A percentile compares a stretch with the other conserved stretches of the same genome.
These are phyloP conservation scores for Calliphora vomitoria DNA, from an alignment of 2,888 invertebrate genomes.

Conservation along the genomic window DNA sequence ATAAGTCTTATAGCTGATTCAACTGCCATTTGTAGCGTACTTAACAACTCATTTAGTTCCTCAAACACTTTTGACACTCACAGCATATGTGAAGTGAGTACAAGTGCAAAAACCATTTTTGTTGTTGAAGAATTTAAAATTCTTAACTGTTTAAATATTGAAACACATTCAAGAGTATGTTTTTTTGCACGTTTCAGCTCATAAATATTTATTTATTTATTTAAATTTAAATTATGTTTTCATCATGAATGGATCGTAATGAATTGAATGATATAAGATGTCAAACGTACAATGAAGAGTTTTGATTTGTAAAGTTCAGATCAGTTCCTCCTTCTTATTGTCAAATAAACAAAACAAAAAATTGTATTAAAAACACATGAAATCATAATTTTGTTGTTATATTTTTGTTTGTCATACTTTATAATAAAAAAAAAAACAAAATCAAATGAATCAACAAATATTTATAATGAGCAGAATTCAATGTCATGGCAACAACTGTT, in stretches of 20 bases:
- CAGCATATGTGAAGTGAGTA: neutral
- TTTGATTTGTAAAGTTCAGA: slow-evolving; percentile 4
- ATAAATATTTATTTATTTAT: slow-evolving; percentile 12
- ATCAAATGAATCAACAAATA: slow-evolving; percentile 10
- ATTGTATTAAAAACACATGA: neutral
- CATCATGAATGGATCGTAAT: slow-evolving; percentile 8
- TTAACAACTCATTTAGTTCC: slow-evolving; percentile 4
- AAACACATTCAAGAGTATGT: neutral
- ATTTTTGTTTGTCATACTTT: slow-evolving; percentile 7
- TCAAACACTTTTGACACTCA: slow-evolving; percentile 3
- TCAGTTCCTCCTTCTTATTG: slow-evolving; percentile 11
- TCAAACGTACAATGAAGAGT: neutral
- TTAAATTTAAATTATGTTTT: neutral
- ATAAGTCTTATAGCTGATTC: no score
- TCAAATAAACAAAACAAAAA: neutral
- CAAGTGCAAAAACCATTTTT: neutral
- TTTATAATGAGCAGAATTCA: neutral
- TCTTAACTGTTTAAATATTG: neutral
- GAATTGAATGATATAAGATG: slow-evolving; percentile 3
- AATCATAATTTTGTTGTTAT: slow-evolving; percentile 6
- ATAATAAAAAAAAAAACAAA: slow-evolving; percentile 6
- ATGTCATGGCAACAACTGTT: slow-evolving; percentile 3
- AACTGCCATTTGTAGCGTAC: no score
- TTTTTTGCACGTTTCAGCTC: neutral
- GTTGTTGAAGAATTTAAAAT: neutral